Evolutionary conservation across 2,113 vertebrate species (phyloP).

Genomic region (Nerophis ophidion): DNA sequence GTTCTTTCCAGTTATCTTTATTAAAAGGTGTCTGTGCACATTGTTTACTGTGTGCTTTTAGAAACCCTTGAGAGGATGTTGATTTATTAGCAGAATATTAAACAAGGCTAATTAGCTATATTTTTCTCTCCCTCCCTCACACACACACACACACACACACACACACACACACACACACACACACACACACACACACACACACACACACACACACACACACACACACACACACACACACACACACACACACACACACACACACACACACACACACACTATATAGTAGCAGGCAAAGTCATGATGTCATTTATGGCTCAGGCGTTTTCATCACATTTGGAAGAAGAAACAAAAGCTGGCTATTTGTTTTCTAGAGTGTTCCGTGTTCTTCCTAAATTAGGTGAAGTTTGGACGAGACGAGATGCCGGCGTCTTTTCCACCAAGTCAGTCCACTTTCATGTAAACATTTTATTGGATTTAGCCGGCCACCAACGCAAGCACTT

Average conservation of each 20-base stretch:
- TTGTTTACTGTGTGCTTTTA: neutral
- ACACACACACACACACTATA: slow-evolving; percentile 6
- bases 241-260: too few relatives aligned
- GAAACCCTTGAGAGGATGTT: neutral
- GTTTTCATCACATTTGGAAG: slow-evolving; percentile 47
- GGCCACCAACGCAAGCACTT: too few relatives aligned
- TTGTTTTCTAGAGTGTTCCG: too few relatives aligned
- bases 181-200: neutral
- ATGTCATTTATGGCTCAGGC: slow-evolving; percentile 60
- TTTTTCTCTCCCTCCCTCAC: neutral
- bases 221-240: too few relatives aligned
- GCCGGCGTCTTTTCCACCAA: too few relatives aligned
- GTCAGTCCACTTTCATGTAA: too few relatives aligned
- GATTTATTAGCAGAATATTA: neutral
- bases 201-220: too few relatives aligned
- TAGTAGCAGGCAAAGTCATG: slow-evolving; percentile 54
- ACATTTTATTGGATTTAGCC: too few relatives aligned
- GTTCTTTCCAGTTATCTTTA: neutral
- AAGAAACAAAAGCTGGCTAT: slow-evolving; percentile 18
- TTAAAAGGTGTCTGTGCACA: too few relatives aligned
- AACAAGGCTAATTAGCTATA: neutral
- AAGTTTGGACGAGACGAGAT: too few relatives aligned
- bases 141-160: too few relatives aligned
- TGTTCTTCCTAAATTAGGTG: too few relatives aligned
- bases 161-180: slow-evolving; percentile 26